Base-by-base conservation (phyloP, 2,113 vertebrate genomes). In the Dolichotis patagonum region DNA sequence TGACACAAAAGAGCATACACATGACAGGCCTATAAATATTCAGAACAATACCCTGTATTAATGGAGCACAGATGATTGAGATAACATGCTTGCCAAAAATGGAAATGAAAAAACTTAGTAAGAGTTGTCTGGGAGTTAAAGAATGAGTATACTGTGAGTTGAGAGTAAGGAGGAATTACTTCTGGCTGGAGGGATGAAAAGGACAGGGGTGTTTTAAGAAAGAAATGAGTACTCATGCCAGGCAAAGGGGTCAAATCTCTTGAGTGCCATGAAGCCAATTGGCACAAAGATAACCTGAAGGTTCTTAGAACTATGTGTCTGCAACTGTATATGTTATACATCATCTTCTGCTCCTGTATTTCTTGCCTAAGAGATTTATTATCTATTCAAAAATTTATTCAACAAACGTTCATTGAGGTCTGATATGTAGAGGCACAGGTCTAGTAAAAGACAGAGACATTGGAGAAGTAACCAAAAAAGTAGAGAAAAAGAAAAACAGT, bases 361-460 rank as follows among this genome's bases (percentile, higher is more conserved):
- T 38, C 65, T 63, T 67, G 22, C 19, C 69, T 52, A 32, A 88
- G 11, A 62, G 77, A 43, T 73, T 90, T 58, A 75, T 43, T 82
- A 95, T 46, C n/a, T 58, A 95, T 60, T 88, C 41, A 67, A 28
- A 84, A 88, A 43, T 88, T 90, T 62, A 41, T 52, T 94, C 88
- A 95, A 65, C 49, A 75, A 91, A 85, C 77, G 35, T 95, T 88
- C 80, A 75, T 0, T 73, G 77, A 46, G 52, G 46, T 19, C 38
- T 58, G 20, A 13, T 75, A 89, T 86, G 9, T 69, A 41, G 20
- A 6, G 78, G 49, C 24, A 93, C 22, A 49, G 19, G 43, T 71
- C 56, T 84, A 85, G 24, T 85, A 56, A 93, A 56, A 82, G 43
- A 69, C 56, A 58, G 0, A 94, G 43, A 71, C 46, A 78, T 71